Base-by-base conservation (phyloP, 2,113 vertebrate genomes). In the Emydocephalus ijimae region DNA sequence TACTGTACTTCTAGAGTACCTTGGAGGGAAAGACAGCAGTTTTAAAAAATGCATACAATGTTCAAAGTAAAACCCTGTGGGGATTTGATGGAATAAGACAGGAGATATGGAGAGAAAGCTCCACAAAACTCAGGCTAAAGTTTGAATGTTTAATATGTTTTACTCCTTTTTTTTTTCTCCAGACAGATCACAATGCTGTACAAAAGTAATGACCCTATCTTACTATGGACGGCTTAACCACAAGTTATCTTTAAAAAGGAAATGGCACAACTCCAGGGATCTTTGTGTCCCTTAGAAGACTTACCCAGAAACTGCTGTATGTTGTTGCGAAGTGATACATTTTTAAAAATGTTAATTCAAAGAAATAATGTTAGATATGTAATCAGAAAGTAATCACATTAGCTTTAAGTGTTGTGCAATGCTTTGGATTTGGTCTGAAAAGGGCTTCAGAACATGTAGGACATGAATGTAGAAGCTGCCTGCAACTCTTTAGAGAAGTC, bases 1-100 rank as follows among this genome's bases (percentile, higher is more conserved):
- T 48, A 86, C 87, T 88, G 48, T 8, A 86, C 48, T 20, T 43
- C 20, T 64, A 39, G 55, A 94, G 95, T 11, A 23, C 85, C 88
- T 69, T 95, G 92, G 54, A 93, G 91, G 92, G 50, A 91, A 91
- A 12, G 0, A 3, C 57, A 88, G 39, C 92, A 94, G 23, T 61
- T 20, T 15, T 90, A 24, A 8, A 1, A 34, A 85, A 52, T 89
- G 88, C 88, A 56, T 48, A 85, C 69, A 50, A 34, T 94, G 15
- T 55, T 39, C 54, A 54, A 91, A 88, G 12, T 11, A 64, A 12
- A n/a, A 1, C 56, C 24, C 69, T 1, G 0, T 57, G 0, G 1
- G 48, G 56, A 54, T 92, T 88, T 91, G 29, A 59, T 52, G 0
- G 1, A 24, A 45, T 59, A 90, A 48, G 34, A 39, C 2, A 87